These are phyloP conservation scores for Dicranocentrus wangi DNA, from an alignment of 2,888 invertebrate genomes.

Conservation along the genomic window DNA sequence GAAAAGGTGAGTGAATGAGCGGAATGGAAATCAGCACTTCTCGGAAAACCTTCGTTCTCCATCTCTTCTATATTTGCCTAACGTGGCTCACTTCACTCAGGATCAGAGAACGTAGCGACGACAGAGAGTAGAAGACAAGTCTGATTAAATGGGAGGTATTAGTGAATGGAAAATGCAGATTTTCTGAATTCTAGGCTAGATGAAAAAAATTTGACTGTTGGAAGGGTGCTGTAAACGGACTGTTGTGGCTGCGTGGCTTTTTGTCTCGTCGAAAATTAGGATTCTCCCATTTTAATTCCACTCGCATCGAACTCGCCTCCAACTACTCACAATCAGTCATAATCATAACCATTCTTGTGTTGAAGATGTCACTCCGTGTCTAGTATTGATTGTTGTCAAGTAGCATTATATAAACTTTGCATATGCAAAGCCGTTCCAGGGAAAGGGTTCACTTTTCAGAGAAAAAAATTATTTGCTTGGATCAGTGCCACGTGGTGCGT, in stretches of 20 bases:
- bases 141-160: conserved; percentile 23
- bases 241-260: conserved; percentile 29
- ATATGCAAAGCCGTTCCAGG: too few species aligned
- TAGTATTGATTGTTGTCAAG: too few species aligned
- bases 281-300: conserved; percentile 27
- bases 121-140: neutral
- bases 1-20: neutral
- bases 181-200: neutral
- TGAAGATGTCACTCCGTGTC: neutral
- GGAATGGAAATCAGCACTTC: neutral
- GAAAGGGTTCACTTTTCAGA: too few species aligned
- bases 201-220: neutral
- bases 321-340: conserved; percentile 39
- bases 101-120: neutral
- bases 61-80: neutral
- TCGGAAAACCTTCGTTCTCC: too few species aligned
- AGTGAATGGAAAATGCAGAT: conserved; percentile 23
- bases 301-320: conserved; percentile 6
- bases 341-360: neutral
- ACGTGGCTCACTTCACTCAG: neutral
- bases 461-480: too few species aligned
- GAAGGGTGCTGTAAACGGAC: conserved; percentile 1
- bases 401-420: too few species aligned
- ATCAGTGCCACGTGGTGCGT: too few species aligned
- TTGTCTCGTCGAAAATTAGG: conserved; percentile 41